A percentile compares a stretch with the other conserved stretches of the same genome.
These are phyloP conservation scores for Lepidurus couesii DNA, from an alignment of 1,140 invertebrate genomes.

Conservation along the genomic window DNA sequence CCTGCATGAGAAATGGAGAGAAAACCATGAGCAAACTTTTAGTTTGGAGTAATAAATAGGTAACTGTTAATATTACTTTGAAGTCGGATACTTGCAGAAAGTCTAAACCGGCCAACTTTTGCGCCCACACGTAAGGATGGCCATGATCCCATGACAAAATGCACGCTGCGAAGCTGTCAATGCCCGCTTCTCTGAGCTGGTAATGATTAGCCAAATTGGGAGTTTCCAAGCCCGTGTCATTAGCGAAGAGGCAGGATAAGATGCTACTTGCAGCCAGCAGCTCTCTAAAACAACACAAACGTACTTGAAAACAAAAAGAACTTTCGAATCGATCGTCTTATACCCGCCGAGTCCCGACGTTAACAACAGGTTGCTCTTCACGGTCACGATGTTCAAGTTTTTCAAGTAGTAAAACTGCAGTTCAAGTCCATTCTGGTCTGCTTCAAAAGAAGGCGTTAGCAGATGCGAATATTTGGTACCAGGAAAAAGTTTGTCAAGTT, in stretches of 20 bases:
- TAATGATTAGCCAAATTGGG: conserved; percentile 81
- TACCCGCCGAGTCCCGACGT: background rate
- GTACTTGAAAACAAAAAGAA: background rate
- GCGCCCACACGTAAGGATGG: conserved; percentile 81
- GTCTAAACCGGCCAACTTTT: conserved; percentile 76
- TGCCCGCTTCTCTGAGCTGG: conserved; percentile 62
- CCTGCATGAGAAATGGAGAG: conserved; percentile 35
- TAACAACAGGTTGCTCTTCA: conserved; percentile 41
- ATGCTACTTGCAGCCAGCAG: conserved; percentile 44
- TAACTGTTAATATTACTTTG: conserved; percentile 23
- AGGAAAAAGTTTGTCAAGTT: conserved; percentile 66
- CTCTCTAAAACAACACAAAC: background rate
- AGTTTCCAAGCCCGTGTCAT: conserved; percentile 69
- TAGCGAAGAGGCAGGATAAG: conserved; percentile 66
- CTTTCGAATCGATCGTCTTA: too few species aligned
- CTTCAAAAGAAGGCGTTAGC: conserved; percentile 22
- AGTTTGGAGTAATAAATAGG: background rate
- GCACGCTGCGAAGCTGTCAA: conserved; percentile 44
- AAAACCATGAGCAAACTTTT: background rate
- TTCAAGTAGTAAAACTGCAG: conserved; percentile 50
- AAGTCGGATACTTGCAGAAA: conserved; percentile 51
- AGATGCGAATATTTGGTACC: conserved; percentile 47
- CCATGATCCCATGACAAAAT: conserved; percentile 57
- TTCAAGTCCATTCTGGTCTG: conserved; percentile 41
- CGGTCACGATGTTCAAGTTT: conserved; percentile 51